These are phyloP conservation scores for Guaruba guarouba DNA, from an alignment of 2,113 vertebrate genomes.

Conservation along the genomic window DNA sequence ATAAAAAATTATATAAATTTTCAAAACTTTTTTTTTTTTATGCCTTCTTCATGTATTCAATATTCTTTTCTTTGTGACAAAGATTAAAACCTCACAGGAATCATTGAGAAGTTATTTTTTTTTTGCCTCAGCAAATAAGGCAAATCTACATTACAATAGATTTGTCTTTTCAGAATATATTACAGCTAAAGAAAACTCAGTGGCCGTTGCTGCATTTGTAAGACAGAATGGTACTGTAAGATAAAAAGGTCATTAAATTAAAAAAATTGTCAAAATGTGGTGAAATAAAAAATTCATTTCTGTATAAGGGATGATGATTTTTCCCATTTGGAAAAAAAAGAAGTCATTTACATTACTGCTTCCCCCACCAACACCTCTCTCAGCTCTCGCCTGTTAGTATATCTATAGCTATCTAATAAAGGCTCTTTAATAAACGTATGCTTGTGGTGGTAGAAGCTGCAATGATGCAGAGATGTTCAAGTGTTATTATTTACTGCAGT, in stretches of 20 bases:
- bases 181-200: slow-evolving; percentile 63
- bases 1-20: slow-evolving; percentile 41
- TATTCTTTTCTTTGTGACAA: slow-evolving; percentile 52
- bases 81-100: slow-evolving; percentile 51
- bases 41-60: slow-evolving; percentile 57
- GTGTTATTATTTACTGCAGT: slow-evolving; percentile 99
- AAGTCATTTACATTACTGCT: slow-evolving; percentile 43
- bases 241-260: slow-evolving; percentile 65
- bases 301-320: slow-evolving; percentile 65
- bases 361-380: slow-evolving; percentile 43
- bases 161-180: slow-evolving; percentile 65
- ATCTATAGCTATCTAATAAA: slow-evolving; percentile 80
- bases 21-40: slow-evolving; percentile 66
- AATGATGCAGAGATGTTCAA: slow-evolving; percentile 85
- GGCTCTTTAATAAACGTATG: slow-evolving; percentile 96
- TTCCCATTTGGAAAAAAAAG: slow-evolving; percentile 43
- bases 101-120: slow-evolving; percentile 49
- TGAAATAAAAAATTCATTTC: slow-evolving; percentile 55
- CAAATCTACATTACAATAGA: slow-evolving; percentile 73
- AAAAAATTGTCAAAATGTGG: slow-evolving; percentile 58
- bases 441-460: slow-evolving; percentile 81
- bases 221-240: slow-evolving; percentile 42
- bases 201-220: slow-evolving; percentile 50
- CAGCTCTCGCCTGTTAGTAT: slow-evolving; percentile 68
- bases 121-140: slow-evolving; percentile 70